Conservation (phyloP, 2,113 vertebrate genomes). For the Irena cyanogastra region DNA sequence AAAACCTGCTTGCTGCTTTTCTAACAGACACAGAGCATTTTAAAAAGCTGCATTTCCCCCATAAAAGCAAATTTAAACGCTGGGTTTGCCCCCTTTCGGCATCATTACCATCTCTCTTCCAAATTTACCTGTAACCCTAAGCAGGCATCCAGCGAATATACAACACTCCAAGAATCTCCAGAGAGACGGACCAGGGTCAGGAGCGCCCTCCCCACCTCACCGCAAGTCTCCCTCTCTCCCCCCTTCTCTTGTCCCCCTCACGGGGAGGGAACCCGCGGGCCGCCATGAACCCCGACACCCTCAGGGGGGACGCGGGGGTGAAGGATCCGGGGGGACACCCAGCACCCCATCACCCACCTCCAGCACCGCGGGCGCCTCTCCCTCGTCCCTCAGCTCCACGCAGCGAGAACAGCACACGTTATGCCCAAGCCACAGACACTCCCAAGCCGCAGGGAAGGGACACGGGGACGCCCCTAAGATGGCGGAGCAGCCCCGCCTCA, state of each 20-base stretch:
- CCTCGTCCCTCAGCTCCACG: background rate
- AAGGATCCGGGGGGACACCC: background rate
- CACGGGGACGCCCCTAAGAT: background rate
- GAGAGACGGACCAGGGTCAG: background rate
- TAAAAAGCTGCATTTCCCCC: background rate
- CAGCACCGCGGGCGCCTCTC: accelerated
- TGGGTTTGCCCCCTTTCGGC: accelerated
- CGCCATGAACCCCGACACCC: background rate
- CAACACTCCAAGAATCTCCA: background rate
- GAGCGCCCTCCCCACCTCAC: background rate
- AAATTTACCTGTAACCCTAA: background rate
- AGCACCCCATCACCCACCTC: background rate
- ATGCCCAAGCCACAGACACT: accelerated
- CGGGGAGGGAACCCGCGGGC: background rate
- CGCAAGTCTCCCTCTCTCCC: accelerated
- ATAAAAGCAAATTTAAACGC: accelerated
- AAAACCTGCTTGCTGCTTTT: background rate
- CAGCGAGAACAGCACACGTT: accelerated
- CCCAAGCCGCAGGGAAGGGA: accelerated
- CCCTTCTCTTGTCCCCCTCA: background rate
- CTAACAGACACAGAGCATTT: accelerated
- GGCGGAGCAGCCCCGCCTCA: background rate
- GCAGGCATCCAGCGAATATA: background rate
- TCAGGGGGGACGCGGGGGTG: accelerated
- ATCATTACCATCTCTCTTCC: background rate